Percentiles rank a stretch among this genome's conserved stretches.
Conservation (phyloP, 2,113 vertebrate species). For the Hemichromis elongatus region DNA sequence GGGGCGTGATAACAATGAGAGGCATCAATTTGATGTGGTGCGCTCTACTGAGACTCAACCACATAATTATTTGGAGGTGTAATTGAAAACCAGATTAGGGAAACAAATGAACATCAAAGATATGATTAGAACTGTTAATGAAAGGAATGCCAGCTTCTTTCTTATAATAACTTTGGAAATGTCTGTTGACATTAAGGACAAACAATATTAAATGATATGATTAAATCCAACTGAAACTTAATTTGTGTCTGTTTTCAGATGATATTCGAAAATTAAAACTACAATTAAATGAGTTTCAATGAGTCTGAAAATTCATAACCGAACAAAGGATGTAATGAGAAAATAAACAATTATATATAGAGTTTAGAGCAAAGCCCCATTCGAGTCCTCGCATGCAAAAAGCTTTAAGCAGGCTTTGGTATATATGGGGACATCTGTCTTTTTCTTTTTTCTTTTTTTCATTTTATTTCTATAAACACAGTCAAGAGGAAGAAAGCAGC, state of each 20-base stretch:
- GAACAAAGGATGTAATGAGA: neutral
- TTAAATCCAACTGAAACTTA: neutral
- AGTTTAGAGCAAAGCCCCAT: neutral
- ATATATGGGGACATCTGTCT: neutral
- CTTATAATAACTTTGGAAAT: neutral
- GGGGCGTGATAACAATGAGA: constrained; percentile 9
- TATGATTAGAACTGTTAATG: neutral
- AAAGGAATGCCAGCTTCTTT: neutral
- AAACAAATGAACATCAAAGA: constrained; percentile 28
- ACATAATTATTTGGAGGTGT: constrained; percentile 25
- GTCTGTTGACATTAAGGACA: neutral
- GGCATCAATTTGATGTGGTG: constrained; percentile 12
- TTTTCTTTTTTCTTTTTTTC: neutral
- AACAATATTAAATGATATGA: neutral
- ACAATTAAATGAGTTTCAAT: neutral
- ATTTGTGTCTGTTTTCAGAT: neutral
- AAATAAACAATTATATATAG: neutral
- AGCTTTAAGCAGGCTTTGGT: neutral
- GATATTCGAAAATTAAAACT: neutral
- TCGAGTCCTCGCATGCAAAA: neutral
- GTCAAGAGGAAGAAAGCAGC: neutral
- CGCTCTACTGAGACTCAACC: constrained; percentile 3
- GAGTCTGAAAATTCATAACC: neutral
- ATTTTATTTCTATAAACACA: neutral
- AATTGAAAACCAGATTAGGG: constrained; percentile 47